Evolutionary conservation across 1,140 invertebrate species (phyloP).

Genomic region (Drosophila bocqueti): DNA sequence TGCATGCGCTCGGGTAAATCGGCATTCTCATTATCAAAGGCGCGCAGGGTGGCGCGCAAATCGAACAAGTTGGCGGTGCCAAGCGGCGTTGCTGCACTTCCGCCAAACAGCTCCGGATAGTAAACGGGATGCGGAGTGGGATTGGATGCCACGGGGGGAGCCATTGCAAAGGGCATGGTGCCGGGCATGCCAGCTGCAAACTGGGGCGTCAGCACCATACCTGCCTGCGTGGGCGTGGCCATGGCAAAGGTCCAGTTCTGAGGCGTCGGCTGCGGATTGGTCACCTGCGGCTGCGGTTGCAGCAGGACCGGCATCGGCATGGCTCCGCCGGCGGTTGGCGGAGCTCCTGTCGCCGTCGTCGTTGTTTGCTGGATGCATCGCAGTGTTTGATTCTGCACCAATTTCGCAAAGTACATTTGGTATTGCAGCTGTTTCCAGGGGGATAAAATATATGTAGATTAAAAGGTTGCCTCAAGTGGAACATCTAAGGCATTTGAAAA

Average conservation of each 20-base stretch:
- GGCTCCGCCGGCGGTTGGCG: conserved; percentile 30
- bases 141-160: background rate
- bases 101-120: conserved; percentile 63
- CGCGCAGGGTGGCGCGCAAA: conserved; percentile 73
- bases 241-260: conserved; percentile 74
- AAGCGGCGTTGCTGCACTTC: conserved; percentile 17
- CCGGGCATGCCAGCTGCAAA: conserved; percentile 34
- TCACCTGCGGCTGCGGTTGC: conserved; percentile 53
- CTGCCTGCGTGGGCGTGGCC: conserved; percentile 69
- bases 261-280: conserved; percentile 44
- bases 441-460: background rate
- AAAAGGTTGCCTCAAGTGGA: background rate
- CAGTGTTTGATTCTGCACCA: conserved; percentile 77
- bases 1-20: conserved; percentile 76
- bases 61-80: conserved; percentile 70
- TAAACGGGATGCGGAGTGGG: conserved; percentile 23
- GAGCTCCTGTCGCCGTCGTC: conserved; percentile 5
- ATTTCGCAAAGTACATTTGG: conserved; percentile 84
- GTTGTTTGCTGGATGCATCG: conserved; percentile 73
- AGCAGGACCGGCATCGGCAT: conserved; percentile 58
- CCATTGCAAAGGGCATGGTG: conserved; percentile 29
- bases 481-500: background rate
- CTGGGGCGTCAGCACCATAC: conserved; percentile 70
- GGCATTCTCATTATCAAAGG: conserved; percentile 76
- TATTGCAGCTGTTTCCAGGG: conserved; percentile 67